Evolutionary conservation across 2,797 vertebrate genomes (phyloP).

Genomic region (Helarctos malayanus): DNA sequence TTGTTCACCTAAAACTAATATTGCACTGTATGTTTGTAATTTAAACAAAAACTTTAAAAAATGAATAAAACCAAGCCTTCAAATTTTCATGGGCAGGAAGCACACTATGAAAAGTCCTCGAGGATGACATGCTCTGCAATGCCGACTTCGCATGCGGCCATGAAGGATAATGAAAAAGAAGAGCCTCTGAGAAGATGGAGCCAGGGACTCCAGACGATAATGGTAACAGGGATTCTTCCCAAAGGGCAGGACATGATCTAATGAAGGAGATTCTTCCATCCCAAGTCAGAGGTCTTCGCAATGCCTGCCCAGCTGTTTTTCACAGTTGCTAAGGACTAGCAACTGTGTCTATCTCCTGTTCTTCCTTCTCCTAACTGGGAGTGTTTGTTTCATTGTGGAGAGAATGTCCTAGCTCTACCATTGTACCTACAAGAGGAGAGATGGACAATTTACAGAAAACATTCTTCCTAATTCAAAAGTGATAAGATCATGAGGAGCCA

Average conservation of each 20-base stretch:
- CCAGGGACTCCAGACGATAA: background rate
- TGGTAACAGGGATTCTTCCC: background rate
- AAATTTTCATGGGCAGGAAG: background rate
- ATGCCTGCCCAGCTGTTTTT: background rate
- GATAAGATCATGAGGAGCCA: background rate
- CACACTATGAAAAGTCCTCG: background rate
- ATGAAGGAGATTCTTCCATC: background rate
- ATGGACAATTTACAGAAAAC: background rate
- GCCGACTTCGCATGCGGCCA: background rate
- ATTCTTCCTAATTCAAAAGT: constrained; percentile 28
- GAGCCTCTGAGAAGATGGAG: background rate
- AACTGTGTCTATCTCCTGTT: background rate
- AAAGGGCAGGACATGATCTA: background rate
- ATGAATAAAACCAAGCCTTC: background rate
- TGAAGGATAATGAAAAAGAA: background rate
- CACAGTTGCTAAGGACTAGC: background rate
- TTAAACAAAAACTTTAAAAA: background rate
- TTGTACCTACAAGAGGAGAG: background rate
- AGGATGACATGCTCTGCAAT: background rate
- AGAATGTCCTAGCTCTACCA: background rate
- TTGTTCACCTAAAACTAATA: background rate
- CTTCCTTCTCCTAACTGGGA: background rate
- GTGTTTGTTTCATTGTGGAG: background rate
- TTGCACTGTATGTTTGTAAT: background rate
- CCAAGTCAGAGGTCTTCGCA: background rate